These are phyloP conservation scores for Cyphomyrus plagiostoma DNA, from an alignment of 2,113 vertebrate genomes.

Conservation along the genomic window DNA sequence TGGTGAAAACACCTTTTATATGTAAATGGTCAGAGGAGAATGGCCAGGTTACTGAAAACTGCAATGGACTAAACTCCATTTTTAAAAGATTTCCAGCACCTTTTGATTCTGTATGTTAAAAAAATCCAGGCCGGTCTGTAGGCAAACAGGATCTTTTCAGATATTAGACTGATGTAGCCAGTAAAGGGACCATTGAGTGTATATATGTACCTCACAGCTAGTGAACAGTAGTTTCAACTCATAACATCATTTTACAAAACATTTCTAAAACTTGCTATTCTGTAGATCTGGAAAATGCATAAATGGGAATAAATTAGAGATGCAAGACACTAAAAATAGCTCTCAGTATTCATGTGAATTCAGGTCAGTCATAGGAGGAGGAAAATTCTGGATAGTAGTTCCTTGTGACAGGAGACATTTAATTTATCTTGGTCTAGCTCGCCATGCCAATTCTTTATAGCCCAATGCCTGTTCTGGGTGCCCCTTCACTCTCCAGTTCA, in stretches of 20 bases:
- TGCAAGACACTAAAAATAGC: background rate
- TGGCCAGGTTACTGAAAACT: background rate
- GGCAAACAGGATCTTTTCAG: background rate
- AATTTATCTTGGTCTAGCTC: background rate
- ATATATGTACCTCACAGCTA: background rate
- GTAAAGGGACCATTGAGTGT: background rate
- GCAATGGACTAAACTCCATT: background rate
- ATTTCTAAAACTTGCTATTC: background rate
- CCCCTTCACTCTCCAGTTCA: background rate
- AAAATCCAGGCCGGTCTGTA: background rate
- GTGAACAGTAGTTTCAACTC: background rate
- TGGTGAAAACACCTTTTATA: background rate
- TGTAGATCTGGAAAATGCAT: background rate
- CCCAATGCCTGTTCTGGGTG: background rate
- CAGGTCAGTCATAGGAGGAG: background rate
- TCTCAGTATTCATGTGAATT: background rate
- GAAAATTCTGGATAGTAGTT: background rate
- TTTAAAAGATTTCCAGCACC: background rate
- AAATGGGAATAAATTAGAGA: background rate
- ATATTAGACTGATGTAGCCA: background rate
- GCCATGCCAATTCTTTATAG: background rate
- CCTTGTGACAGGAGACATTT: background rate
- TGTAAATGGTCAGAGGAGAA: background rate
- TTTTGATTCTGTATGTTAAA: background rate
- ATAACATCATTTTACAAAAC: background rate